Evolutionary conservation across 2,888 invertebrate species (phyloP), one percentile per base, ranked within the genome.

Genomic region (Eustalomyia histrio): DNA sequence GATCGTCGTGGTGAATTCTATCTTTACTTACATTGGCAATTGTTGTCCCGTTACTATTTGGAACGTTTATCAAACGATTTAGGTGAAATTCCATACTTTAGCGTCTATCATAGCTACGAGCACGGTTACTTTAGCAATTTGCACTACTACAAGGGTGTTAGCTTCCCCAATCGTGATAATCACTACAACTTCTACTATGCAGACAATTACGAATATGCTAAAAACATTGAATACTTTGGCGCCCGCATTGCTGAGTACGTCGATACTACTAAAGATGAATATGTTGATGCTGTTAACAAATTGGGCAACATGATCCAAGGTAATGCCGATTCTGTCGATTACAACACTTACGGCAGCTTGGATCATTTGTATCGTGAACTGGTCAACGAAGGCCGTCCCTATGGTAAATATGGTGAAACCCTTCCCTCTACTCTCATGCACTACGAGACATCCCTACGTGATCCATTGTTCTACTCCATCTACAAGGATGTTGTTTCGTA

Each of bases 381-480:
- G 29, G 91, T 93, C 21, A 93, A 93, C 55, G 89, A 90, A 50
- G 89, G 88, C 4, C 86, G 86, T 57, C 85, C 87, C 5, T 86
- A 84, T 24, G 87, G 88, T n/a, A 85, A 86, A 52, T 83, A 87
- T 29, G 85, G 87, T 0, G 86, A 88, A 64, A 84, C 84, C 7
- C 84, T 89, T 35, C 90, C 90, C 8, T 87, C 86, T 14, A 91
- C 93, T 4, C 90, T 95, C 75, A 93, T 94, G 88, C 91, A 92
- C 79, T 93, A 93, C 88, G 92, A 93, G 84, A 94, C 95, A 12
- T 92, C 94, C 60, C 90, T 94, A 63, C 94, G 95, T 75, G 95
- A 95, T 87, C 95, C 95, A 9, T 92, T 94, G 17, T 95, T 95
- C 92, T 95, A 93, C 88, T 92, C 93, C 85, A 90, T 95, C 61